These are phyloP conservation scores for Camponotus pennsylvanicus DNA, from an alignment of 1,140 invertebrate genomes.

Conservation along the genomic window DNA sequence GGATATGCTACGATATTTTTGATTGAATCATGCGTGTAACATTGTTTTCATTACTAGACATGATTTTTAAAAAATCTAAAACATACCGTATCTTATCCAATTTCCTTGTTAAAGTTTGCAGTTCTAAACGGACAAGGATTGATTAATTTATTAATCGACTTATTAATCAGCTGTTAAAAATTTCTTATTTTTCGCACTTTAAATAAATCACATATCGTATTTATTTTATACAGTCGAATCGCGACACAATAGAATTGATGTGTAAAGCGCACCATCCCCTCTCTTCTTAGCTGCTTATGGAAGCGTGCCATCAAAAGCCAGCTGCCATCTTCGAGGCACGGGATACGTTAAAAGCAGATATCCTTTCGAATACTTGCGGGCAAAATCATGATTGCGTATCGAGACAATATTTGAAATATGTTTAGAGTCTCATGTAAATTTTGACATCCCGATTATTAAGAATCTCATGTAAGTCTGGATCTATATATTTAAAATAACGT, in stretches of 20 bases:
- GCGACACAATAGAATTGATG: conserved; percentile 64
- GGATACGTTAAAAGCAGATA: conserved; percentile 69
- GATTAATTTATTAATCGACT: neutral
- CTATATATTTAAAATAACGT: neutral
- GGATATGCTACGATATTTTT: neutral
- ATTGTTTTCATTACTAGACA: neutral
- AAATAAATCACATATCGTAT: conserved; percentile 38
- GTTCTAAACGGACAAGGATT: neutral
- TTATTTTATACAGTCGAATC: conserved; percentile 47
- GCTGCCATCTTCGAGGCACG: conserved; percentile 65
- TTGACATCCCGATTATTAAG: neutral
- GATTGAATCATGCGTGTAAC: neutral
- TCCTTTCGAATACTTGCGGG: conserved; percentile 49
- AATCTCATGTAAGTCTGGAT: neutral
- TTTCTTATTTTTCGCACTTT: conserved; percentile 20
- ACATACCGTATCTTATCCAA: neutral
- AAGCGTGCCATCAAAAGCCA: conserved; percentile 73
- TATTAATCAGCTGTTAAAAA: neutral
- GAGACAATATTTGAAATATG: conserved; percentile 7
- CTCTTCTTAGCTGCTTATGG: conserved; percentile 48
- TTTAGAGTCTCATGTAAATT: neutral
- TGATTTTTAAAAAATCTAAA: neutral
- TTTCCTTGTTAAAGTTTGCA: neutral
- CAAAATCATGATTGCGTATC: conserved; percentile 36
- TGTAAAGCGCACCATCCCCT: conserved; percentile 64